Evolutionary conservation across 2,888 invertebrate genomes (phyloP), one percentile per base, ranked within the genome.

Genomic region (Seladonia tumulorum): DNA sequence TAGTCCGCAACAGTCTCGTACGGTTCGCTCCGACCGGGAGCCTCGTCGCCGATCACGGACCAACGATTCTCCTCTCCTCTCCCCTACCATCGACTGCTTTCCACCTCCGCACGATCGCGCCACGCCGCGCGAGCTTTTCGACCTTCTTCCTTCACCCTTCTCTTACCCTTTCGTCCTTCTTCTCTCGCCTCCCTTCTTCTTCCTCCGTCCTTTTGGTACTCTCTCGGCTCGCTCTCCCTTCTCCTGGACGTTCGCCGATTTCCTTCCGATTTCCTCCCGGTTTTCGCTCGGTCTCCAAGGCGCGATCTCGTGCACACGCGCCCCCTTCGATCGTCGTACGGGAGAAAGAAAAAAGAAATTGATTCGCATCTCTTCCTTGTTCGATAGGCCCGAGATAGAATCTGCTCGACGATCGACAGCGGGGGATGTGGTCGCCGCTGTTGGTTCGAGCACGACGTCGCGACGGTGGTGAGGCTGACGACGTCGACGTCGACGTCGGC

Each of bases 1-100:
- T 90, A 87, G 88, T 81, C 88, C 82, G 90, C 90, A 90, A 91
- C 90, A 91, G 91, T 91, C 91, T 91, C 91, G 85, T 89, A 91
- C 90, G 83, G 90, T 86, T 89, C 91, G 86, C 83, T 90, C 91
- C 79, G 87, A 83, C 88, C 83, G 82, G 88, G 89, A 90, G 91
- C 88, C 73, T 91, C 89, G 89, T 82, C 82, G 80, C 82, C 88
- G 87, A 91, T 89, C 91, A 87, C 88, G 86, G 89, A 81, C 82
- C 49, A 79, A 80, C 79, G 79, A 81, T 76, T 78, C 81, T 86
- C 81, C 72, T 81, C 82, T 82, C 82, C 82, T 82, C 82, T 82
- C 81, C 80, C 76, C 82, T 86, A 80, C 81, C 85, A 85, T 79
- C 87, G 83, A 22, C 73, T 76, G n/a, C 81, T 83, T 89, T 86